Evolutionary conservation across 2,113 vertebrate genomes (phyloP).

Genomic region (Edolisoma coerulescens): DNA sequence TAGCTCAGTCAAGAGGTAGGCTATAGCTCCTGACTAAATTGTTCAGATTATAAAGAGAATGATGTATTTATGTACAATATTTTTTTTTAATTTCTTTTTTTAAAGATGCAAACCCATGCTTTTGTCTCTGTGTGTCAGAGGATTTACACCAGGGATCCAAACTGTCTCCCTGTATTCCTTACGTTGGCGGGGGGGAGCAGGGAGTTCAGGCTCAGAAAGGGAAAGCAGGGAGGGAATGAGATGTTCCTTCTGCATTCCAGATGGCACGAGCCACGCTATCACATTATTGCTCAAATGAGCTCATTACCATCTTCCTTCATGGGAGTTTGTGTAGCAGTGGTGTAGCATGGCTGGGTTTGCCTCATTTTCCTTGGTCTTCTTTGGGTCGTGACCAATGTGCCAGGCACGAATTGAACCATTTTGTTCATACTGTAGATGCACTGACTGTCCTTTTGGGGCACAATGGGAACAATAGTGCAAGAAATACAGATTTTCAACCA

Average conservation of each 20-base stretch:
- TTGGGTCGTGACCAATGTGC: neutral
- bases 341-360: neutral
- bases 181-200: fast-evolving
- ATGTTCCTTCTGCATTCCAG: neutral
- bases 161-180: neutral
- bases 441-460: neutral
- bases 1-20: slow-evolving; percentile 61
- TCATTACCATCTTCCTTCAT: neutral
- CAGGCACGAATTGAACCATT: neutral
- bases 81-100: neutral
- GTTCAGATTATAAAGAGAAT: slow-evolving; percentile 1
- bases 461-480: neutral
- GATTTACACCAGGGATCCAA: neutral
- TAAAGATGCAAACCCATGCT: neutral
- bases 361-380: neutral
- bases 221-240: neutral
- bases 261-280: neutral
- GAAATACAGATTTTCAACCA: neutral
- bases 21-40: slow-evolving; percentile 49
- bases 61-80: neutral
- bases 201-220: neutral
- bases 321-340: neutral
- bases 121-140: neutral
- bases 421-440: neutral
- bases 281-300: neutral